Base-by-base conservation (phyloP, 2,113 vertebrate species). In the Nesoenas mayeri region DNA sequence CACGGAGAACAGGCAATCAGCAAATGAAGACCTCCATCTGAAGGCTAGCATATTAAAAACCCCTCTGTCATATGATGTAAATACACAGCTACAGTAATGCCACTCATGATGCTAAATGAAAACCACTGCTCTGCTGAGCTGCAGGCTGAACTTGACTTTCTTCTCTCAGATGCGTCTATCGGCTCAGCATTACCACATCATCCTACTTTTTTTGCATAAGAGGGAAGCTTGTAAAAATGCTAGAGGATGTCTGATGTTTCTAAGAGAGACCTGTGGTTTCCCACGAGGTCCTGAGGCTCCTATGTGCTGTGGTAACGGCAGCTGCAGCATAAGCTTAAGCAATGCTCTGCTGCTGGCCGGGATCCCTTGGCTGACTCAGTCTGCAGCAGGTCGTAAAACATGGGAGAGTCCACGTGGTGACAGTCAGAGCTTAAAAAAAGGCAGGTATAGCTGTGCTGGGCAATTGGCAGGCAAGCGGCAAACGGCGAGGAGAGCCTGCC, bases 141-240 rank as follows among this genome's bases (percentile, higher is more conserved):
- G 72, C 83, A 89, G 75, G 89, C 83, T 84, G 28, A 95, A 95
- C 89, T 88, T 0, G 42, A 88, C 79, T 90, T 96, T 87, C 89
- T 65, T 44, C 79, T 64, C 74, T 66, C 42, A 2, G n/a, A 28
- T 44, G 28, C 53, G 42, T 65, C 54, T 88, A 42, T 66, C 4
- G 0, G n/a, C 74, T 75, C 64, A 73, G 47, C 34, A 22, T 28
- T 64, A 58, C 67, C 2, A 2, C 72, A 83, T 56, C 48, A 53
- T 54, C 72, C 38, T 31, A 40, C 51, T 79, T 50, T 28, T 47
- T 80, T 64, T 67, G 47, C 73, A n/a, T 50, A 57, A 47, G 10
- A 10, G 7, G 2, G 34, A 84, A 93, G 24, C 17, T 86, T 86
- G 31, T 57, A 71, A 81, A 91, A 86, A 62, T 21, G n/a, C 61